A percentile compares a stretch with the other conserved stretches of the same genome.
Conservation (phyloP, 23 tunicate genomes). For the Halocynthia roretzi region DNA sequence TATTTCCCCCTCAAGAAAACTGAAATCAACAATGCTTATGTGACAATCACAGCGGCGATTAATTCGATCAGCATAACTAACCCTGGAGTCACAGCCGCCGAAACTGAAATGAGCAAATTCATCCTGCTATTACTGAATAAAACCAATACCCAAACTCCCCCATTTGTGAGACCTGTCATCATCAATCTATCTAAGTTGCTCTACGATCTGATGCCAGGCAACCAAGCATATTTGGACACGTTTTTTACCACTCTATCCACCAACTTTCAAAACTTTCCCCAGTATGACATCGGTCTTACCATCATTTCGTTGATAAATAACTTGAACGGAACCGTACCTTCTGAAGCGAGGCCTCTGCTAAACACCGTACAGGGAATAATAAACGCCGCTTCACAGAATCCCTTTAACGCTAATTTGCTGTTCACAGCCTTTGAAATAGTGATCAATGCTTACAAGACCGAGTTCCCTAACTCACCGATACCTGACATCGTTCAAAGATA, state of each 20-base stretch:
- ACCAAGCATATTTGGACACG: not conserved
- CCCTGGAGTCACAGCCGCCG: conserved; percentile 3
- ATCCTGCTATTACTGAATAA: not conserved
- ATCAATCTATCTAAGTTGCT: conserved; percentile 17
- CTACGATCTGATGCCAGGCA: conserved; percentile 13
- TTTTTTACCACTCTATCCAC: not conserved
- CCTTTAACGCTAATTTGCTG: not conserved
- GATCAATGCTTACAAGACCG: conserved; percentile 5
- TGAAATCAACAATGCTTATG: conserved; percentile 6
- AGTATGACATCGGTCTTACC: too few species aligned
- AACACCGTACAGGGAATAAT: conserved; percentile 1
- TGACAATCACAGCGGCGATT: conserved; percentile 11
- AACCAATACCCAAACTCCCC: not conserved
- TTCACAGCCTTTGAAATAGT: not conserved
- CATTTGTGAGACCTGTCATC: not conserved
- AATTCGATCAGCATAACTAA: conserved; percentile 10
- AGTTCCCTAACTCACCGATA: conserved; percentile 10
- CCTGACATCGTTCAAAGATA: conserved; percentile 20
- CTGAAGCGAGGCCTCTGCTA: conserved; percentile 7
- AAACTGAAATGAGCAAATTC: conserved; percentile 9
- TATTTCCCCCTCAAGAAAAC: conserved; percentile 16
- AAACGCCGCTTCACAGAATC: not conserved
- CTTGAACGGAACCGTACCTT: conserved; percentile 15
- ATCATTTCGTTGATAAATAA: not conserved
- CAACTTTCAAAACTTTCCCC: too few species aligned